phyloP scores from a whole-genome alignment of 2,113 vertebrate species.

The Ciconia maguari region DNA sequence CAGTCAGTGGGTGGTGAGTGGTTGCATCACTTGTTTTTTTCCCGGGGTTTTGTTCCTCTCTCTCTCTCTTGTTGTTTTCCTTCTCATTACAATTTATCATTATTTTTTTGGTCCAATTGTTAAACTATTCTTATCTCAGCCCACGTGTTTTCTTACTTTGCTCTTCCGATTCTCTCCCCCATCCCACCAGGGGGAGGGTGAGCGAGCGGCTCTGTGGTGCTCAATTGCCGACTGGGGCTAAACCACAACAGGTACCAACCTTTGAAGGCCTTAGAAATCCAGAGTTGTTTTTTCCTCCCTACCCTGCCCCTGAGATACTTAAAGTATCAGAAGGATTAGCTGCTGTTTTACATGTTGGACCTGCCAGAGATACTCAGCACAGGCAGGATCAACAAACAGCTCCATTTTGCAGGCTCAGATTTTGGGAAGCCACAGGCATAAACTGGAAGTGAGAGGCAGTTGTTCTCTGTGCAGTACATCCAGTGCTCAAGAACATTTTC shows the following conservation, averaged over 20 bases:
- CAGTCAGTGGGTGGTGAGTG: no score
- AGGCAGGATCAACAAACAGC: background rate
- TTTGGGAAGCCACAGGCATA: background rate
- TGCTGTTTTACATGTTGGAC: background rate
- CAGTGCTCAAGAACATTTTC: background rate
- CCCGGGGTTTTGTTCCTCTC: no score
- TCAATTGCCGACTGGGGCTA: no score
- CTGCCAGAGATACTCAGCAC: background rate
- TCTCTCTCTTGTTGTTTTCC: no score
- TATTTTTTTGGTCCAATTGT: no score
- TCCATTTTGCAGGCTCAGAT: background rate
- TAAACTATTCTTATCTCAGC: no score
- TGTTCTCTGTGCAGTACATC: background rate
- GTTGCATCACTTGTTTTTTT: no score
- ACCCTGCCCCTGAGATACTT: background rate
- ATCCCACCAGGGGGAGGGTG: no score
- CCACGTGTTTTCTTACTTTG: no score
- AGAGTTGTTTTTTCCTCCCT: background rate
- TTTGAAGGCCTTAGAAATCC: background rate
- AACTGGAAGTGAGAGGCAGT: background rate
- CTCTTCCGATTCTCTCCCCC: no score
- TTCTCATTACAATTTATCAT: no score
- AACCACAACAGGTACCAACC: background rate
- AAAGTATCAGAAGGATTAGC: background rate
- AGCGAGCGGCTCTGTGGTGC: no score